These are phyloP conservation scores for Agraylea sexmaculata DNA, from an alignment of 1,140 invertebrate species.

Conservation along the genomic window DNA sequence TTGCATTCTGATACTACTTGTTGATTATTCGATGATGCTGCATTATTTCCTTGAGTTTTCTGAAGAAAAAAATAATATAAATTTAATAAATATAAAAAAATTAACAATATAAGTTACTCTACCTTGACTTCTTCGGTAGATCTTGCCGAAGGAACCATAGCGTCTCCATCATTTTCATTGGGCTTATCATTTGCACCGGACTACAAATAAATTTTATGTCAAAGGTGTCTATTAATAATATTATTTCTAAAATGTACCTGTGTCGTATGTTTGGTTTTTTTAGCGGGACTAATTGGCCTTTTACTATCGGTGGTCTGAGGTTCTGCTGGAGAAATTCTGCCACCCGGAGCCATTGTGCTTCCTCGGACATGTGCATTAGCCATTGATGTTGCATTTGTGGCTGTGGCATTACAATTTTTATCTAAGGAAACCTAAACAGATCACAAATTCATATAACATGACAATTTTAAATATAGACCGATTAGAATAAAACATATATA, in stretches of 20 bases:
- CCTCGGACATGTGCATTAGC: slow-evolving; percentile 7
- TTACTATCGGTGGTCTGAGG: slow-evolving; percentile 1
- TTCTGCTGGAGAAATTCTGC: background rate
- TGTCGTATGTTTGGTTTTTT: slow-evolving; percentile 9
- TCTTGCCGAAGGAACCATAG: slow-evolving; percentile 36
- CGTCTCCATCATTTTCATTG: slow-evolving; percentile 41
- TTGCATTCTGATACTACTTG: slow-evolving; percentile 19
- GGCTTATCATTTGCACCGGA: slow-evolving; percentile 29
- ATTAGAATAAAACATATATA: too few species aligned
- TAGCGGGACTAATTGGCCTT: slow-evolving; percentile 27
- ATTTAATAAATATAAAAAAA: slow-evolving; percentile 3
- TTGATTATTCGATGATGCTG: slow-evolving; percentile 6
- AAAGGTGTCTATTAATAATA: too few species aligned
- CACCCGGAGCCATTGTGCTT: slow-evolving; percentile 1
- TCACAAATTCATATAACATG: too few species aligned
- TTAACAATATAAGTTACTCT: slow-evolving; percentile 4
- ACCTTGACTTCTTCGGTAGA: slow-evolving; percentile 37
- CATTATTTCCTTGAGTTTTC: slow-evolving; percentile 7
- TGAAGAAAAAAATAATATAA: slow-evolving; percentile 5
- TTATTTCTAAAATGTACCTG: background rate
- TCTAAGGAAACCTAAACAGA: slow-evolving; percentile 37
- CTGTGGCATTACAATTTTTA: slow-evolving; percentile 63
- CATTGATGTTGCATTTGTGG: slow-evolving; percentile 22
- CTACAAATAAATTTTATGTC: slow-evolving; percentile 9
- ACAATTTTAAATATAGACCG: too few species aligned